Conservation (phyloP, 2,113 vertebrate genomes). For the Melanerpes formicivorus region DNA sequence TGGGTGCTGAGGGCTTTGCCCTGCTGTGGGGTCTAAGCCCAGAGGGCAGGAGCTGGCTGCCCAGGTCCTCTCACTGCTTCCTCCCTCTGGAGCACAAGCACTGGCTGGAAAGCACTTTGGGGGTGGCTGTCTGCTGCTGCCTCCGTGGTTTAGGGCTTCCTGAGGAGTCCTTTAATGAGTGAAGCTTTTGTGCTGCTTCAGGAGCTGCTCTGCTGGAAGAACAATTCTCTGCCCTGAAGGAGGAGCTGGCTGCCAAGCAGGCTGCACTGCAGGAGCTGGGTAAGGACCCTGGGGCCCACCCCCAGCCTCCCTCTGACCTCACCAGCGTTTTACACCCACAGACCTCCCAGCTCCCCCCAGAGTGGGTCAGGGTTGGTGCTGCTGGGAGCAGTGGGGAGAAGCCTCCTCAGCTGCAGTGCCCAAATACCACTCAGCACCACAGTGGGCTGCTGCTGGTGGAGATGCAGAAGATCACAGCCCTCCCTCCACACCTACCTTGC, state of each 20-base stretch:
- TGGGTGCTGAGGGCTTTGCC: background rate
- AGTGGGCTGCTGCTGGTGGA: background rate
- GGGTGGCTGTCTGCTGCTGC: background rate
- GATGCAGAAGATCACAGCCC: background rate
- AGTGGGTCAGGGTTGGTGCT: rapidly evolving
- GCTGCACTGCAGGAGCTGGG: conserved; percentile 77
- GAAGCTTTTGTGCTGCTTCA: conserved; percentile 9
- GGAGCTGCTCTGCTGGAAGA: conserved; percentile 74
- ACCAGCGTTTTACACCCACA: rapidly evolving
- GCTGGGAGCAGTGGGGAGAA: background rate
- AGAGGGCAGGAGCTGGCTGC: background rate
- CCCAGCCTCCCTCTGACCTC: background rate
- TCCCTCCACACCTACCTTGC: background rate
- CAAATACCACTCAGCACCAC: background rate
- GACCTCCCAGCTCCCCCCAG: rapidly evolving
- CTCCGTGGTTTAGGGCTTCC: background rate
- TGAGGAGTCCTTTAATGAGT: background rate
- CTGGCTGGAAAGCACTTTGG: background rate
- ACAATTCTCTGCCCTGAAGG: conserved; percentile 71
- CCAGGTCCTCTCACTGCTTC: background rate
- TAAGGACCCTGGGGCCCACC: conserved; percentile 52
- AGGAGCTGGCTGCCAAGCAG: conserved; percentile 74
- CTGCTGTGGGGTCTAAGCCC: background rate
- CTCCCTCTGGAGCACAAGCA: background rate
- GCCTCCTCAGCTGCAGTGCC: background rate